Evolutionary conservation across 92 coral and sea anemone species (phyloP).

Genomic region (Zoanthus sansibaricus): DNA sequence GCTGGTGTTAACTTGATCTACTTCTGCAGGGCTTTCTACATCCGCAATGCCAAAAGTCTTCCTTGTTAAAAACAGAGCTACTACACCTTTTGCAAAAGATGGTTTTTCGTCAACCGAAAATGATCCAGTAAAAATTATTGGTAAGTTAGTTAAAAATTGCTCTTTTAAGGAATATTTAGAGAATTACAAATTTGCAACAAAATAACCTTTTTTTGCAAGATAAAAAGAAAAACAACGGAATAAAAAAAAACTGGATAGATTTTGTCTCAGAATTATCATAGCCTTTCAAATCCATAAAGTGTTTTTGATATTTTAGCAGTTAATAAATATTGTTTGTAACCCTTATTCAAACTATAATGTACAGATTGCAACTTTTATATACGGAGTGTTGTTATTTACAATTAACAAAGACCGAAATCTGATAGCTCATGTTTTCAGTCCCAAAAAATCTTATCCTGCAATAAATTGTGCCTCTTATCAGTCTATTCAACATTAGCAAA

Average conservation of each 20-base stretch:
- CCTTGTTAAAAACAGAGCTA: conserved; percentile 76
- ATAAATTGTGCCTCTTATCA: background rate
- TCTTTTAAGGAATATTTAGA: conserved; percentile 60
- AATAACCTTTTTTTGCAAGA: background rate
- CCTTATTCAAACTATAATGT: conserved; percentile 8
- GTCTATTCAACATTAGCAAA: background rate
- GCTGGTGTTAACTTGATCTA: conserved; percentile 42
- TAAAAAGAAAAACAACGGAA: background rate
- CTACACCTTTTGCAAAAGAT: conserved; percentile 43
- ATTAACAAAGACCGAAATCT: conserved; percentile 5
- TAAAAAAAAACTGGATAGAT: background rate
- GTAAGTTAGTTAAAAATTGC: conserved; percentile 72
- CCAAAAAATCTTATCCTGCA: conserved; percentile 29
- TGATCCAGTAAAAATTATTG: conserved; percentile 49
- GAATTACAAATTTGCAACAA: conserved; percentile 1
- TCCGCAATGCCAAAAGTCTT: conserved; percentile 82
- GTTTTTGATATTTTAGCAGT: conserved; percentile 28
- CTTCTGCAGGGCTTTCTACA: conserved; percentile 20
- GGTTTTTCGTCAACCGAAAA: conserved; percentile 36
- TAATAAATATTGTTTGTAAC: conserved; percentile 29
- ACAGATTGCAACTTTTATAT: conserved; percentile 25
- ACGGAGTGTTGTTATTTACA: conserved; percentile 22
- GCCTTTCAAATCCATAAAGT: background rate
- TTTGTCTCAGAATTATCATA: background rate
- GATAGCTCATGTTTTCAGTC: conserved; percentile 17